Conservation (phyloP, 1,140 invertebrate genomes). For the Drosophila ironensis region DNA sequence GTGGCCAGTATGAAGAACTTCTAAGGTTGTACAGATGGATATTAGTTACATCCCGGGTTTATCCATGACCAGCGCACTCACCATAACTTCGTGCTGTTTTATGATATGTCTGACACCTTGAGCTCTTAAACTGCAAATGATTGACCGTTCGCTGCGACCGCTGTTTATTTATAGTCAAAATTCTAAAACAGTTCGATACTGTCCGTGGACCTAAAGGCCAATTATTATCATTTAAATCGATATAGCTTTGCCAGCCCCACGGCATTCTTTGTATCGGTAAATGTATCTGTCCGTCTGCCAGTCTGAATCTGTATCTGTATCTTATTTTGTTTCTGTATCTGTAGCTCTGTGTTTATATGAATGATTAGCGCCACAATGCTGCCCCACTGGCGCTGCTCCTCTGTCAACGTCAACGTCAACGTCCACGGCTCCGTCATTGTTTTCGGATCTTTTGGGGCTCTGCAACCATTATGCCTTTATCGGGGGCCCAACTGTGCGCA, state of each 20-base stretch:
- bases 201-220: slow-evolving; percentile 74
- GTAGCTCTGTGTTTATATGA: slow-evolving; percentile 45
- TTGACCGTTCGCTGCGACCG: slow-evolving; percentile 43
- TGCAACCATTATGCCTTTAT: slow-evolving; percentile 28
- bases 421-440: slow-evolving; percentile 16
- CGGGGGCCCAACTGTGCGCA: slow-evolving; percentile 14
- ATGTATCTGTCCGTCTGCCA: slow-evolving; percentile 21
- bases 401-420: slow-evolving; percentile 6
- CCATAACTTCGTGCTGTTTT: slow-evolving; percentile 32
- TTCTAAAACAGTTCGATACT: slow-evolving; percentile 61
- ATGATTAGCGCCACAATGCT: slow-evolving; percentile 55
- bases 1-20: slow-evolving; percentile 46
- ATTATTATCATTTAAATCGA: slow-evolving; percentile 81
- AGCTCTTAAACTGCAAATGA: slow-evolving; percentile 66
- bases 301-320: slow-evolving; percentile 29
- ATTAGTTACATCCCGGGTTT: neutral
- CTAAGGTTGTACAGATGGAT: slow-evolving; percentile 14
- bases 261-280: slow-evolving; percentile 47
- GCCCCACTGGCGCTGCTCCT: neutral
- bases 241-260: slow-evolving; percentile 41
- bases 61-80: slow-evolving; percentile 28
- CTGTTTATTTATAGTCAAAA: slow-evolving; percentile 77
- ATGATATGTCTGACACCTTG: slow-evolving; percentile 61
- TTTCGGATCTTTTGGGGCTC: slow-evolving; percentile 6
- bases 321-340: slow-evolving; percentile 29